Evolutionary conservation across 2,113 vertebrate genomes (phyloP), one percentile per base, ranked within the genome.

Genomic region (Apteryx mantelli): DNA sequence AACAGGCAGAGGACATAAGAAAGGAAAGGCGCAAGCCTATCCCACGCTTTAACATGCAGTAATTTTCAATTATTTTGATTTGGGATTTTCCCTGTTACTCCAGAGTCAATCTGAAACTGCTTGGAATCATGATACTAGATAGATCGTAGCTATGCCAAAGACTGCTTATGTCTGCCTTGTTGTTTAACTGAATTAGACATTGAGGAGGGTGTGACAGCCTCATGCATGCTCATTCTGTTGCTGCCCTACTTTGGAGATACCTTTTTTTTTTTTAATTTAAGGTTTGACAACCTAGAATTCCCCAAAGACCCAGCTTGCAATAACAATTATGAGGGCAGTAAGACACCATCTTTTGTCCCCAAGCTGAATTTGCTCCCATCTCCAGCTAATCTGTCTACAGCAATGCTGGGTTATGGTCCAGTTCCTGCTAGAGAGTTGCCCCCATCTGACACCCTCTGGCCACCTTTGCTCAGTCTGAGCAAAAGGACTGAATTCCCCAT

Each of bases 111-210:
- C 40, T 66, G 64, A n/a, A 74, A 34, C 52, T 50, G 11, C 40
- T 71, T 55, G 70, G 36, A 60, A 46, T 38, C 50, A 36, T 78
- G 38, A 11, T 26, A 5, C 26, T 74, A 21, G 22, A 18, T 80
- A 18, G 22, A 18, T 56, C 30, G 44, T 30, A 46, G 30, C 42
- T 52, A 1, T 5, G 26, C 13, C 44, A 48, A 32, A 90, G 30
- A 18, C 55, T 70, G 1, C 10, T 5, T 24, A 25, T 55, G 8
- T 79, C n/a, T 73, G 42, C 24, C 61, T 25, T 22, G 28, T 66
- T 14, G 2, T 0, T 30, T 8, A 1, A 20, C n/a, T 38, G 17
- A 38, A 14, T 46, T 12, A 77, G 75, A 26, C 9, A 8, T 0
- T 0, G 34, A 88, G n/a, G 19, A 88, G 34, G 38, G 25, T 18